Evolutionary conservation across 2,113 vertebrate species (phyloP).

Genomic region (Potamarius usumacintae): DNA sequence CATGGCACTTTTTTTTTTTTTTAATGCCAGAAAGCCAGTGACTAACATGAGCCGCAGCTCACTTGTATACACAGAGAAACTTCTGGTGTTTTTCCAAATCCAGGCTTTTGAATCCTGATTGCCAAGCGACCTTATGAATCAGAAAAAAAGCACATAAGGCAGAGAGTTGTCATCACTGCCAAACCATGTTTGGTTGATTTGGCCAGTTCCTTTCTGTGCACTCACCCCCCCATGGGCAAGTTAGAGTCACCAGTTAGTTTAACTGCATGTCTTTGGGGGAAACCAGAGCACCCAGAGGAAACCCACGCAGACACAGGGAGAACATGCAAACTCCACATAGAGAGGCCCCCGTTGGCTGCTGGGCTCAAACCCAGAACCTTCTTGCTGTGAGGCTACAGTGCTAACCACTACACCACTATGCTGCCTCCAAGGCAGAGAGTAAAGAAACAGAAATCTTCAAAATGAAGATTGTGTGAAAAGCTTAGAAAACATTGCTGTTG

Average conservation of each 20-base stretch:
- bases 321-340: too few species aligned
- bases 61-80: conserved; percentile 4
- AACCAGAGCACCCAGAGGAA: too few species aligned
- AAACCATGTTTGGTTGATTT: too few species aligned
- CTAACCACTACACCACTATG: too few species aligned
- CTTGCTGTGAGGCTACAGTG: too few species aligned
- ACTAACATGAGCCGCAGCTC: neutral
- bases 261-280: too few species aligned
- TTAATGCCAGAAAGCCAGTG: neutral
- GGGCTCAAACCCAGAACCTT: too few species aligned
- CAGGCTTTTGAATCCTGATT: neutral
- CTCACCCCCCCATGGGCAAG: too few species aligned
- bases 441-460: neutral
- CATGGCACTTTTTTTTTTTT: neutral
- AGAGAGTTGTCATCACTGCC: neutral
- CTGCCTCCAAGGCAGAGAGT: neutral
- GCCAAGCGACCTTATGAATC: neutral
- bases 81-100: neutral
- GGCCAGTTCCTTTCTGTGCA: too few species aligned
- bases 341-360: too few species aligned
- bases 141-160: neutral
- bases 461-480: neutral
- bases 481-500: neutral
- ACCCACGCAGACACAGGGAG: too few species aligned
- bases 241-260: too few species aligned